phyloP scores from a whole-genome alignment of 2,797 vertebrate genomes.

The Pipistrellus nathusii region DNA sequence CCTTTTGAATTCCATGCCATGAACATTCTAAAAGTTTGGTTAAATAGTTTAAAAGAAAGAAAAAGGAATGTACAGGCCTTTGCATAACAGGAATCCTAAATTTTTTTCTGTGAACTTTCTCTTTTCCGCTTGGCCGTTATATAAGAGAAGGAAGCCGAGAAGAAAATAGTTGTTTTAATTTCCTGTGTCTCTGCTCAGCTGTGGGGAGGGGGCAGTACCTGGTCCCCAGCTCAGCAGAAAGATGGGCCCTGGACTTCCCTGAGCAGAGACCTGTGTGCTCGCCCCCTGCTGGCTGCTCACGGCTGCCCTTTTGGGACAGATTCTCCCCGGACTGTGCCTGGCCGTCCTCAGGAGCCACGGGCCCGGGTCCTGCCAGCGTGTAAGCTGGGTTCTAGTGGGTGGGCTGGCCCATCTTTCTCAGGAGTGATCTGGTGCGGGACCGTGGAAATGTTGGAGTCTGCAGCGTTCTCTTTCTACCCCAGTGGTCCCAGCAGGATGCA shows the following conservation, averaged over 20 bases:
- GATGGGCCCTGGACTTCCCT: too few species aligned
- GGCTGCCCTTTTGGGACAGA: not conserved
- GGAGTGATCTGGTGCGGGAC: not conserved
- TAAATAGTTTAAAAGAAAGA: not conserved
- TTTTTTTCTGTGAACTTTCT: not conserved
- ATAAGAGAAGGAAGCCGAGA: not conserved
- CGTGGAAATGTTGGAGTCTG: not conserved
- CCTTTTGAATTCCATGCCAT: not conserved
- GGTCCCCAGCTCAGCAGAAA: rapidly evolving
- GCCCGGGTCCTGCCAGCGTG: not conserved
- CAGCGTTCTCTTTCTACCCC: not conserved
- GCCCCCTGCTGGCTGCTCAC: not conserved
- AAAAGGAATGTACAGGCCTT: not conserved
- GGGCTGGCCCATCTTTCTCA: not conserved
- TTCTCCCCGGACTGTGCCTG: rapidly evolving
- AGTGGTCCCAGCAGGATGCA: not conserved
- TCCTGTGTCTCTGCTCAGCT: not conserved
- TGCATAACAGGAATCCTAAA: not conserved
- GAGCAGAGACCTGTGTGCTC: rapidly evolving
- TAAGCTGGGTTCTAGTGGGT: rapidly evolving
- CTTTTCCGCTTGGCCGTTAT: not conserved
- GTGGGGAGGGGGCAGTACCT: not conserved
- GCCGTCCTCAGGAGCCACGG: rapidly evolving
- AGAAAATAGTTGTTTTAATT: not conserved
- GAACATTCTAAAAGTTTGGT: not conserved